Conservation (phyloP, 1,140 invertebrate species). For the Ceratina calcarata region DNA sequence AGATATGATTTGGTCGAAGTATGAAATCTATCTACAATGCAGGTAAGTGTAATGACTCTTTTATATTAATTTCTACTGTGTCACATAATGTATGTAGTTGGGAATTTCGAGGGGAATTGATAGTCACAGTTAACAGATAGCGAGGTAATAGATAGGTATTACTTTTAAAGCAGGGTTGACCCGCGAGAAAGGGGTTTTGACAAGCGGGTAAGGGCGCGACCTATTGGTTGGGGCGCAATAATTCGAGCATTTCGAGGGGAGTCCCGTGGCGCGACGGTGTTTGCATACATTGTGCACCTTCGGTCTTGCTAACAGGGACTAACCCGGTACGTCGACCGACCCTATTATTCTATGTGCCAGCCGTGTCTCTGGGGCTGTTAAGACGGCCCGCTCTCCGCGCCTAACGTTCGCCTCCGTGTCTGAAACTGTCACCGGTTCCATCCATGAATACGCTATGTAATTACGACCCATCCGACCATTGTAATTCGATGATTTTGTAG, state of each 20-base stretch:
- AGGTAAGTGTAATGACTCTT: too few relatives aligned
- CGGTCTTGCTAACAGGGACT: constrained; percentile 68
- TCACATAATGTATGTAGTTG: too few relatives aligned
- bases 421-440: constrained; percentile 50
- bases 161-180: too few relatives aligned
- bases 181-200: constrained; percentile 13
- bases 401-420: constrained; percentile 46
- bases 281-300: constrained; percentile 73
- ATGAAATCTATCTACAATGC: too few relatives aligned
- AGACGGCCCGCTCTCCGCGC: constrained; percentile 66
- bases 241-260: constrained; percentile 69
- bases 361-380: constrained; percentile 72
- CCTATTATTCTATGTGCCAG: constrained; percentile 73
- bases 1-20: too few relatives aligned
- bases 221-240: constrained; percentile 63
- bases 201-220: constrained; percentile 24
- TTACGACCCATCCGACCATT: constrained; percentile 66
- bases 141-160: too few relatives aligned
- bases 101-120: constrained; percentile 46
- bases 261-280: constrained; percentile 67
- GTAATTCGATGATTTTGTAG: constrained; percentile 64
- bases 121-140: background rate
- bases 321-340: constrained; percentile 55
- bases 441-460: constrained; percentile 62
- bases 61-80: too few relatives aligned